Evolutionary conservation across 2,888 invertebrate species (phyloP), one percentile per base, ranked within the genome.

Genomic region (Marronus borbonicus): DNA sequence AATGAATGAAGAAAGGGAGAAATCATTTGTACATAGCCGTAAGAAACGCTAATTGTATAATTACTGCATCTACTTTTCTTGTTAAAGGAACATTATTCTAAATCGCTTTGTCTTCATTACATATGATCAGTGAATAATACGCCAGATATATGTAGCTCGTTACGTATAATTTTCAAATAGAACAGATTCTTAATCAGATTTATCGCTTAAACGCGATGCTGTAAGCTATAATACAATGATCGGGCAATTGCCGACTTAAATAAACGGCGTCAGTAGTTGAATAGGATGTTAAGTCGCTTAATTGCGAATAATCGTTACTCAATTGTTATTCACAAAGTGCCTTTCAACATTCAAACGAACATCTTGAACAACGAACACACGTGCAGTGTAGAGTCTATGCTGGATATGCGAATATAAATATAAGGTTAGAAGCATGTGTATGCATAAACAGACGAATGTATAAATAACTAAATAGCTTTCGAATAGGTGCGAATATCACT

Each of bases 231-330:
- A 14, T 66, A 17, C 20, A 24, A 39, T 39, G 65, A 36, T 44
- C 28, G n/a, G 10, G 20, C 44, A 66, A 66, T 44, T 44, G 39
- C 20, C 17, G 31, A 14, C 36, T 66, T 66, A 44, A 66, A 66
- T 66, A 66, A 68, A 49, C 68, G 49, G 49, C 24, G 68, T 49
- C 49, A 24, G 20, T 68, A 20, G 28, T 7, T 49, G 49, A 68
- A 68, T 68, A 44, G 17, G 49, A 68, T 68, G 44, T 49, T 20
- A 39, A n/a, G 44, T 50, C 17, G 24, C 49, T 49, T 68, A 68
- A 50, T 68, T 44, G 68, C 68, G 7, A 68, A 68, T 68, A 28
- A 68, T 68, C 49, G 49, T 68, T 49, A 20, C 20, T 28, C 68
- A 68, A 68, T 68, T 68, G 50, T 28, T 24, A 68, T 50, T 68